Percentiles rank a stretch among this genome's conserved stretches.
phyloP scores from a whole-genome alignment of 2,113 vertebrate genomes.

The Lampris incognitus region DNA sequence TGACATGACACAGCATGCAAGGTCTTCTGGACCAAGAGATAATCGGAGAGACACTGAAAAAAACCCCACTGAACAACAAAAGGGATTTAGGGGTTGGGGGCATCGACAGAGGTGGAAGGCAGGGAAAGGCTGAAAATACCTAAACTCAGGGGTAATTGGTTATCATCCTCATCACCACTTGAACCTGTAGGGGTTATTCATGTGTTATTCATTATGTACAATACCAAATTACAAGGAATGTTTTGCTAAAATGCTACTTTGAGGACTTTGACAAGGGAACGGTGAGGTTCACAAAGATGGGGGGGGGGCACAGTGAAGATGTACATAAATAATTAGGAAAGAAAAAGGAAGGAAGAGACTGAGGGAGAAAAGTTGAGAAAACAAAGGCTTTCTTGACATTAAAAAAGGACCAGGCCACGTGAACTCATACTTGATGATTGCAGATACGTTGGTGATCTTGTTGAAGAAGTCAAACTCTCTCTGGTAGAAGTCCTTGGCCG shows the following conservation, averaged over 20 bases:
- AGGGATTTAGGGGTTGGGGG: slow-evolving; percentile 45
- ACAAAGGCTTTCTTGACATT: too few species aligned
- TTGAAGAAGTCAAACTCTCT: slow-evolving; percentile 98
- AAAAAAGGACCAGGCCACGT: too few species aligned
- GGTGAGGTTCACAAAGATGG: too few species aligned
- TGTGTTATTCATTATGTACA: not conserved
- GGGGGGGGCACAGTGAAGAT: too few species aligned
- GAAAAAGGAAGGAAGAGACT: not conserved
- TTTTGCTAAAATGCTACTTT: slow-evolving; percentile 17
- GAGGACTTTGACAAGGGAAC: slow-evolving; percentile 7
- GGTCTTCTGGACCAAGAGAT: slow-evolving; percentile 45
- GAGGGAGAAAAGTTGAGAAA: not conserved
- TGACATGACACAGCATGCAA: not conserved
- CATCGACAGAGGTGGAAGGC: not conserved
- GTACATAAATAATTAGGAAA: not conserved
- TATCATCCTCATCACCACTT: slow-evolving; percentile 45
- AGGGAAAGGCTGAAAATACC: slow-evolving; percentile 44
- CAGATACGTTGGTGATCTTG: slow-evolving; percentile 96
- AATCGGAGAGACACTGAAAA: slow-evolving; percentile 52
- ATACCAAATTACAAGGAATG: not conserved
- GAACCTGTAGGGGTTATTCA: not conserved
- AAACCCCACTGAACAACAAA: slow-evolving; percentile 57
- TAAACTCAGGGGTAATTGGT: slow-evolving; percentile 12
- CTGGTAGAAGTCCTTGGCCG: slow-evolving; percentile 96
- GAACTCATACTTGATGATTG: slow-evolving; percentile 91